These are phyloP conservation scores for Cephalotes varians DNA, from an alignment of 2,888 invertebrate species.

Conservation along the genomic window DNA sequence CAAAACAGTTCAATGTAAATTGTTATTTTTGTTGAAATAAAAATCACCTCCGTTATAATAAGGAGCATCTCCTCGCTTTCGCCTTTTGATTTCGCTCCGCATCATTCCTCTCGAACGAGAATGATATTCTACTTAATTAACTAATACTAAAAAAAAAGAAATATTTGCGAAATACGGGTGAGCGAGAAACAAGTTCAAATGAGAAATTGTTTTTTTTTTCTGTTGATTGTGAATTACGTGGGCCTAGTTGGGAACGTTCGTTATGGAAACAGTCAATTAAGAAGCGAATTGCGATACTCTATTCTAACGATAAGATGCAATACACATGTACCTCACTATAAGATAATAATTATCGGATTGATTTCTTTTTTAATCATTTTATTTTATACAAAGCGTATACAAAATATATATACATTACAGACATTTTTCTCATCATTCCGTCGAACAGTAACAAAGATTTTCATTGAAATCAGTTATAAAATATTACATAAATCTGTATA, in stretches of 20 bases:
- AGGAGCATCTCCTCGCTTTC: slow-evolving; percentile 35
- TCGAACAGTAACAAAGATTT: slow-evolving; percentile 35
- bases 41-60: slow-evolving; percentile 85
- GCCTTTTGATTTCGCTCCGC: slow-evolving; percentile 4
- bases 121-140: neutral
- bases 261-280: neutral
- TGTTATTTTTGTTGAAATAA: slow-evolving; percentile 86
- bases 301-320: neutral
- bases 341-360: slow-evolving; percentile 6
- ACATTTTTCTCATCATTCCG: slow-evolving; percentile 23
- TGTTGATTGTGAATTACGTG: neutral
- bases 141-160: no score
- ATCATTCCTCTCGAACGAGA: neutral
- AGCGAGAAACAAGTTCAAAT: neutral
- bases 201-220: neutral
- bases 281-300: neutral
- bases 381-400: slow-evolving; percentile 62
- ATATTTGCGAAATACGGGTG: neutral
- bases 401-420: slow-evolving; percentile 59
- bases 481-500: slow-evolving; percentile 18
- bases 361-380: slow-evolving; percentile 45
- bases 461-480: slow-evolving; percentile 32
- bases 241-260: neutral
- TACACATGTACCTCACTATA: neutral
- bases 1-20: slow-evolving; percentile 86